These are phyloP conservation scores for Drosophila tani DNA, from an alignment of 1,140 invertebrate species.

Conservation along the genomic window DNA sequence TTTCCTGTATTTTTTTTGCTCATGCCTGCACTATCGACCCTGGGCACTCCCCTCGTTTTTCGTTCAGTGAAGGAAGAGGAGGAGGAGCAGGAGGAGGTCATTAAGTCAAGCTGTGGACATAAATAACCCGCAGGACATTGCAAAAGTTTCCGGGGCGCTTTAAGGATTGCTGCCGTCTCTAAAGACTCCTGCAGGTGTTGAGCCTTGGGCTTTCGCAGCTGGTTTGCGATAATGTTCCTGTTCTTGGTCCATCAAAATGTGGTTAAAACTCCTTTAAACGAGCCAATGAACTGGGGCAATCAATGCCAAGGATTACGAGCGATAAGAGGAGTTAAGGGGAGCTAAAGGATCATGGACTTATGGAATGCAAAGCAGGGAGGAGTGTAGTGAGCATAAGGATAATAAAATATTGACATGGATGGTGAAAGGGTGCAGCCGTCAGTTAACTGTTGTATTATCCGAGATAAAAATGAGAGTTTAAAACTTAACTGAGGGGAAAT, in stretches of 20 bases:
- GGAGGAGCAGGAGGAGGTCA: constrained; percentile 42
- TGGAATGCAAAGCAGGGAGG: neutral
- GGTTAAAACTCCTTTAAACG: constrained; percentile 31
- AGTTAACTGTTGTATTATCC: neutral
- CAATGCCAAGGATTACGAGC: constrained; percentile 20
- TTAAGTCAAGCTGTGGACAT: constrained; percentile 77
- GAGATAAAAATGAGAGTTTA: neutral
- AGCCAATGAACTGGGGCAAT: constrained; percentile 11
- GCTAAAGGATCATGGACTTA: neutral
- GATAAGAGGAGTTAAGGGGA: constrained; percentile 3
- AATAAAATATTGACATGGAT: neutral
- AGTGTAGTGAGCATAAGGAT: neutral
- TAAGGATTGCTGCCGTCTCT: constrained; percentile 39
- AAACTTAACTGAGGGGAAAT: neutral
- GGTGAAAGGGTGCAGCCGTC: neutral
- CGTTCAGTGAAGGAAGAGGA: constrained; percentile 2
- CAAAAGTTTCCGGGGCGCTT: constrained; percentile 56
- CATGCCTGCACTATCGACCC: constrained; percentile 34
- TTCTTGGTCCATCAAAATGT: constrained; percentile 36
- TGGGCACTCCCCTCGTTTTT: constrained; percentile 5
- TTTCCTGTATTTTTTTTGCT: neutral
- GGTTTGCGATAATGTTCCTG: constrained; percentile 27
- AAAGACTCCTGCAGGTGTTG: constrained; percentile 47
- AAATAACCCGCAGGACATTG: constrained; percentile 69
- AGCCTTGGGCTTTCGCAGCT: constrained; percentile 42